Percentiles rank a stretch among this genome's conserved stretches.
Conservation (phyloP, 2,888 invertebrate species). For the Anticlea derivata region DNA sequence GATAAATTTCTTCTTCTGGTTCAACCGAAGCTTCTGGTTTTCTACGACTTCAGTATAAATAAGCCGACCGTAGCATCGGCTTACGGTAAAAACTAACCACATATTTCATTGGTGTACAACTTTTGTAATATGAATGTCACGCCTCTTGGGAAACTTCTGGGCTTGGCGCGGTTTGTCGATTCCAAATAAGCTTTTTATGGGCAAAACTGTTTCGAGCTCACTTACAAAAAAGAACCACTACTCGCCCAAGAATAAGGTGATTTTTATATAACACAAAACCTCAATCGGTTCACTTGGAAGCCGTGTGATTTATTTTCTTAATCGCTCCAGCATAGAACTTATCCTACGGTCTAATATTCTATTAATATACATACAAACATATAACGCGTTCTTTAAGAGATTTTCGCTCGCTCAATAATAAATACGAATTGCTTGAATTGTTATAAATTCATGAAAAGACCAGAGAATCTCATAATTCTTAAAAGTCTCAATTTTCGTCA, state of each 20-base stretch:
- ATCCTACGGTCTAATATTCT: no score
- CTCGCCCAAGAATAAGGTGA: slow-evolving; percentile 15
- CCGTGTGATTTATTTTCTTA: no score
- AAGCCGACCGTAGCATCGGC: slow-evolving; percentile 24
- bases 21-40: slow-evolving; percentile 1
- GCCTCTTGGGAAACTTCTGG: slow-evolving; percentile 32
- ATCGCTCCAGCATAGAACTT: no score
- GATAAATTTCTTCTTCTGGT: no score
- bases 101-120: slow-evolving; percentile 51
- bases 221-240: slow-evolving; percentile 4
- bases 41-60: slow-evolving; percentile 14
- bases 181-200: slow-evolving; percentile 19
- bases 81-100: slow-evolving; percentile 48
- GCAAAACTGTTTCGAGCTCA: slow-evolving; percentile 14
- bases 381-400: no score
- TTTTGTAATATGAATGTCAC: slow-evolving; percentile 54
- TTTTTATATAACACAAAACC: no score
- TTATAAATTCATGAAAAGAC: slow-evolving; percentile 13
- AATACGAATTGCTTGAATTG: no score
- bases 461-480: slow-evolving; percentile 10
- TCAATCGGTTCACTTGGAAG: no score
- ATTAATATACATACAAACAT: no score
- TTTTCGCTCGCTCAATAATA: no score
- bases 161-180: slow-evolving; percentile 14
- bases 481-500: slow-evolving; percentile 14